Evolutionary conservation across 1,140 invertebrate species (phyloP).

Genomic region (Drosophila ohnishii): DNA sequence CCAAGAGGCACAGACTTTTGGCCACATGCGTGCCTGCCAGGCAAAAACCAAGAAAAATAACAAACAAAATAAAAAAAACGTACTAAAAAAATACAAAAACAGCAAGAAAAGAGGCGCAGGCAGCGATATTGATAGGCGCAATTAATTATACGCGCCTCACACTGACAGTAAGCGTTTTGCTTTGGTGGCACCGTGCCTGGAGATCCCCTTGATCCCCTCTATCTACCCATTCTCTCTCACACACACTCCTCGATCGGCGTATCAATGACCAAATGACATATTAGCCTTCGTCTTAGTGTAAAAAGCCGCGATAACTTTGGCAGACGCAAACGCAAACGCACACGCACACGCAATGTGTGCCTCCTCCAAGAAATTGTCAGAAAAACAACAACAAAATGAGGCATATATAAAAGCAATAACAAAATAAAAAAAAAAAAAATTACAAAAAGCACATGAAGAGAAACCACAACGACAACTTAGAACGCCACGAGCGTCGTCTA

Average conservation of each 20-base stretch:
- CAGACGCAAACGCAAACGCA: conserved; percentile 69
- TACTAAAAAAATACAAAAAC: conserved; percentile 21
- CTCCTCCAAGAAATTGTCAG: conserved; percentile 17
- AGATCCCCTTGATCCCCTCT: neutral
- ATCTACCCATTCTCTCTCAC: conserved; percentile 7
- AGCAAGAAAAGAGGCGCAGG: conserved; percentile 30
- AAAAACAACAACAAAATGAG: conserved; percentile 10
- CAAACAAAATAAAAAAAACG: conserved; percentile 35
- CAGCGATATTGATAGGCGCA: conserved; percentile 77
- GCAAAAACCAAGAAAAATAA: conserved; percentile 15
- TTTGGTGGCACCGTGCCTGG: conserved; percentile 45
- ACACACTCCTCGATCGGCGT: conserved; percentile 45
- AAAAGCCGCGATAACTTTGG: conserved; percentile 79
- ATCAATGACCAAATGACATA: conserved; percentile 81
- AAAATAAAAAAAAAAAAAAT: neutral
- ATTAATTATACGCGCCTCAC: conserved; percentile 79
- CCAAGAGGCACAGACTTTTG: conserved; percentile 44
- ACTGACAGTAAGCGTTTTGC: conserved; percentile 79
- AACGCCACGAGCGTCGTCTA: conserved; percentile 59
- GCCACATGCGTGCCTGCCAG: conserved; percentile 60
- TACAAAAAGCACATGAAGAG: neutral
- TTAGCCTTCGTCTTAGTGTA: conserved; percentile 81
- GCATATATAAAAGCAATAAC: conserved; percentile 17
- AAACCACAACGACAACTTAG: conserved; percentile 37
- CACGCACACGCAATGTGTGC: conserved; percentile 31